Evolutionary conservation across 2,113 vertebrate genomes (phyloP), one percentile per base, ranked within the genome.

Genomic region (Camelus bactrianus): DNA sequence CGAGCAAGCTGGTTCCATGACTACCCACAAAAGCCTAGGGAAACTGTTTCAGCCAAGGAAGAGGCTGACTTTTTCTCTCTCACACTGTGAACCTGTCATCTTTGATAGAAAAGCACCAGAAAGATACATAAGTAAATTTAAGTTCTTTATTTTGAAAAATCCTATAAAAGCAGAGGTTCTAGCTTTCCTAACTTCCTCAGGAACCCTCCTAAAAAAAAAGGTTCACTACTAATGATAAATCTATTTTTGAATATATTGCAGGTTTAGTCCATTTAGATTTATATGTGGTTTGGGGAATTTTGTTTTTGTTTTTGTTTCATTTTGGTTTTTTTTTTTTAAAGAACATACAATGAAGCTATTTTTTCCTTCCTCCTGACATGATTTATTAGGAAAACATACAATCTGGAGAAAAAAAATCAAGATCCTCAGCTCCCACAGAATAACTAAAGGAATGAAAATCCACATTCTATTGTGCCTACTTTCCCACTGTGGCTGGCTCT

Each of bases 121-220:
- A 89, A 4, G 26, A 20, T 14, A 92, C 14, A 15, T 14, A 77
- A 38, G 48, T 42, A 90, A 85, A 86, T 3, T 13, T 2, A 76
- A 84, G n/a, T 52, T 92, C 76, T 86, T 73, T 35, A 91, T 73
- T 96, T 83, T 76, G 24, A 89, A 86, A 93, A 89, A 30, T 30
- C 19, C 50, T 38, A 54, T 46, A 65, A 94, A 97, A 89, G 46
- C 42, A 91, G 72, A 72, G 7, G 28, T 46, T 86, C 38, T 56
- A 72, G 32, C 14, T 89, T 96, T 85, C 58, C 17, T 69, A 82
- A 94, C n/a, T 60, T 88, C 79, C 56, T 93, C 54, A 89, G 42
- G 42, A 81, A 88, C 13, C 56, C 48, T 15, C 16, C 19, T 22
- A 52, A 30, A 73, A 28, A 38, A 65, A 89, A 79, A 76, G 16